Percentiles rank a stretch among this genome's conserved stretches.
These are phyloP conservation scores for Cinara cedri DNA, from an alignment of 2,888 invertebrate genomes.

Conservation along the genomic window DNA sequence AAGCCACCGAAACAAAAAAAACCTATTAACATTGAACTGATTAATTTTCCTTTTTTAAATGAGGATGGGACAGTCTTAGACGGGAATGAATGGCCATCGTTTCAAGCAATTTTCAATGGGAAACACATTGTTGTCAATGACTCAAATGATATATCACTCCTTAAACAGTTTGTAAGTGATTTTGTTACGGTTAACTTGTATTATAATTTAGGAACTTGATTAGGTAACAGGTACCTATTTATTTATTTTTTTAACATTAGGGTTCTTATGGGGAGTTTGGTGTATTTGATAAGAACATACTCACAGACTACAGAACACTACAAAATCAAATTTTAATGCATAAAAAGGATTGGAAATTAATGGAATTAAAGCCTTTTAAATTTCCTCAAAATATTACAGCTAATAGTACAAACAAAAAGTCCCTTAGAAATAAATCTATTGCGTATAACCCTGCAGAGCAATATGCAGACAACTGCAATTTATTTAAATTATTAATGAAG, in stretches of 20 bases:
- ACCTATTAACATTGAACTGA: not conserved
- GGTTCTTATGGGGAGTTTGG: conserved; percentile 40
- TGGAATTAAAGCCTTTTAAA: conserved; percentile 38
- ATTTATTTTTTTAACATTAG: not conserved
- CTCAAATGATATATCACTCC: conserved; percentile 17
- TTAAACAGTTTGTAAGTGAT: conserved; percentile 16
- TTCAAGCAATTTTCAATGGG: conserved; percentile 30
- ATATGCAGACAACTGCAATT: not conserved
- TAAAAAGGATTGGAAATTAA: conserved; percentile 28
- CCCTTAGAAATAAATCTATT: not conserved
- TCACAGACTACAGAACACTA: conserved; percentile 13
- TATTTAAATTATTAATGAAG: not conserved
- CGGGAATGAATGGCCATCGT: conserved; percentile 21
- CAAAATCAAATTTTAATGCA: conserved; percentile 31
- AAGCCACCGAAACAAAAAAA: conserved; percentile 40
- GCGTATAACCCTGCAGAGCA: not conserved
- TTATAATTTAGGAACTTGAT: not conserved
- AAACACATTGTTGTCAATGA: conserved; percentile 20
- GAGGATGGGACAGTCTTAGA: not conserved
- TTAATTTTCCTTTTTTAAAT: conserved; percentile 31
- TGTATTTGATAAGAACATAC: not conserved
- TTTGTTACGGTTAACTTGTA: not conserved
- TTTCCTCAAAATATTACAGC: conserved; percentile 52
- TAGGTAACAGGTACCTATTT: too few relatives aligned
- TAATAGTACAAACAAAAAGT: not conserved